phyloP scores from a whole-genome alignment of 2,797 vertebrate species.

The Pseudochaenichthys georgianus region DNA sequence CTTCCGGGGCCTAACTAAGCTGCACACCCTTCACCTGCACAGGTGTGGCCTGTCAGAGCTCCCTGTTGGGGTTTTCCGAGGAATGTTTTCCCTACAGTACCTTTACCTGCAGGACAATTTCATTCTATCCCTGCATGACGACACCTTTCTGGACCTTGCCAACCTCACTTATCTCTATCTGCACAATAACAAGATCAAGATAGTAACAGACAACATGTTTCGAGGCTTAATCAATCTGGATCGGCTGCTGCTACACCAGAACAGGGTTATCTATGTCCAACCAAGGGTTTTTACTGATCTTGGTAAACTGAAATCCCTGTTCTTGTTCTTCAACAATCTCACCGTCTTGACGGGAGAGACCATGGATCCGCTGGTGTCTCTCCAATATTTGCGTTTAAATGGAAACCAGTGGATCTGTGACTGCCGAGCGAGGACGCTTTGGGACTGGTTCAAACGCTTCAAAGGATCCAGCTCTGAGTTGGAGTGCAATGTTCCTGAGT shows the following conservation, averaged over 20 bases:
- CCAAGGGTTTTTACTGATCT: constrained; percentile 92
- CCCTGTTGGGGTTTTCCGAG: constrained; percentile 91
- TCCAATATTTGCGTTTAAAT: constrained; percentile 96
- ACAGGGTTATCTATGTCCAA: constrained; percentile 90
- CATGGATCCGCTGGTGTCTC: constrained; percentile 90
- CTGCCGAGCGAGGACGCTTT: constrained; percentile 94
- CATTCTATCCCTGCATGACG: constrained; percentile 91
- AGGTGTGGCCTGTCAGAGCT: constrained; percentile 95
- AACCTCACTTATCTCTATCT: constrained; percentile 98
- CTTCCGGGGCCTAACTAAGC: constrained; percentile 92
- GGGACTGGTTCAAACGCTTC: constrained; percentile 98
- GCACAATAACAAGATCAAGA: constrained; percentile 96
- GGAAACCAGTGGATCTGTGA: constrained; percentile 99
- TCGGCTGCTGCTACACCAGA: constrained; percentile 95
- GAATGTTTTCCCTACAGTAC: constrained; percentile 95
- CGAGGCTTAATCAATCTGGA: constrained; percentile 93
- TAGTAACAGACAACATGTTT: constrained; percentile 94
- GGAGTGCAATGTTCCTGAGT: constrained; percentile 90
- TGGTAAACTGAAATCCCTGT: constrained; percentile 93
- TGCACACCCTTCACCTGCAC: constrained; percentile 96
- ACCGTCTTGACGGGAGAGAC: constrained; percentile 91
- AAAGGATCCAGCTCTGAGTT: constrained; percentile 96
- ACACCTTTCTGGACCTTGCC: constrained; percentile 95
- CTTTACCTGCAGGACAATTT: constrained; percentile 98
- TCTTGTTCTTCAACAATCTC: constrained; percentile 97